phyloP scores from a whole-genome alignment of 2,797 vertebrate species.

The Siniperca undulata region DNA sequence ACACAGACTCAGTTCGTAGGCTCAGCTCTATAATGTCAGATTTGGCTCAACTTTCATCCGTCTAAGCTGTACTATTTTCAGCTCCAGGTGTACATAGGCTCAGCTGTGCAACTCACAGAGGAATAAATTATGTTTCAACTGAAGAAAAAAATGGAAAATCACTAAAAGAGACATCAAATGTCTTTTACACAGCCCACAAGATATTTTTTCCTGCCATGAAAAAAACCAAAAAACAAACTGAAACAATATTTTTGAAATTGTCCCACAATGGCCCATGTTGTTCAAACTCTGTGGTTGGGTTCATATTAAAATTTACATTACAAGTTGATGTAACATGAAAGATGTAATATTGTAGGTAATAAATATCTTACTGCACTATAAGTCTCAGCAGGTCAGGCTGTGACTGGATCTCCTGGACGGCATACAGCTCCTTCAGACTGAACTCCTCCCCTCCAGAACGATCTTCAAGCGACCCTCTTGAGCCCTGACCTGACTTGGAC shows the following conservation, averaged over 20 bases:
- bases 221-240: neutral
- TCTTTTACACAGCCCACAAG: neutral
- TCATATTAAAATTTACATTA: neutral
- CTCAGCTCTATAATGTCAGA: neutral
- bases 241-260: neutral
- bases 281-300: neutral
- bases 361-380: slow-evolving; percentile 82
- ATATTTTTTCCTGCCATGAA: neutral
- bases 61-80: neutral
- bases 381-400: slow-evolving; percentile 86
- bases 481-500: slow-evolving; percentile 70
- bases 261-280: neutral
- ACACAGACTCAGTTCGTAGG: neutral
- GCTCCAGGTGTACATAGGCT: neutral
- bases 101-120: neutral
- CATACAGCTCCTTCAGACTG: slow-evolving; percentile 96
- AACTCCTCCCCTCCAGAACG: slow-evolving; percentile 88
- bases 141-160: neutral
- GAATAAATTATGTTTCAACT: neutral
- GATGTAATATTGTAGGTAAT: neutral
- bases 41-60: neutral
- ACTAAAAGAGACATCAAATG: neutral
- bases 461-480: slow-evolving; percentile 62
- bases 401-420: slow-evolving; percentile 97
- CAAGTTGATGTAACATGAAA: neutral